Evolutionary conservation across 2,888 invertebrate species (phyloP), one percentile per base, ranked within the genome.

Genomic region (Papilio elwesi): DNA sequence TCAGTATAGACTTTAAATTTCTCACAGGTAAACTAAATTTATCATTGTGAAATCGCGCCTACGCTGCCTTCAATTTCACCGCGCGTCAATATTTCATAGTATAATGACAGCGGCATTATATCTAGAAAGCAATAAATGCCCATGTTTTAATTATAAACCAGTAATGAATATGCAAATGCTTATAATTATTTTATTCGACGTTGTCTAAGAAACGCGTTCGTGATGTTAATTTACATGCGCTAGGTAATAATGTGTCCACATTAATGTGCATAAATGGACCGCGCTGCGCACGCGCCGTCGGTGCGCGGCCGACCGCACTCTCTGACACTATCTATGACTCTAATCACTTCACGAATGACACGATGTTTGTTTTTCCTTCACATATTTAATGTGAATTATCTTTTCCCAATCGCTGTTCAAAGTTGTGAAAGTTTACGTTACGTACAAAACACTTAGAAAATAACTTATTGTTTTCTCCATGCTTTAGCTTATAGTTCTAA

Each of bases 181-280:
- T 52, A 47, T 69, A 57, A 73, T 73, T 69, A 69, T 73, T 73
- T 73, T 64, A 64, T 68, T 68, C 16, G 69, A 74, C 68, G 69
- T 71, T 26, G 2, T 2, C 69, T 67, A 77, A 76, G 49, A 76
- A 76, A 77, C 68, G 69, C 52, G 73, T 65, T 64, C 74, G 73
- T 82, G 80, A 83, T 81, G 78, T 82, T 80, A 81, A 83, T 84
- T 81, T 80, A 83, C 78, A 78, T 70, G 76, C 76, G 74, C 75
- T 69, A 74, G 75, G 76, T 76, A 78, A 80, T 77, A 78, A 78
- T 81, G 79, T 76, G 76, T 79, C 75, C 79, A 75, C 79, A 78
- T 80, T 79, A 79, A 77, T 72, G 75, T 55, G 75, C 73, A 82
- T 81, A 80, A 81, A 84, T 82, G 79, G 79, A 80, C 79, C 75